phyloP scores from a whole-genome alignment of 2,888 invertebrate genomes.

The Meteorus cinctellus region DNA sequence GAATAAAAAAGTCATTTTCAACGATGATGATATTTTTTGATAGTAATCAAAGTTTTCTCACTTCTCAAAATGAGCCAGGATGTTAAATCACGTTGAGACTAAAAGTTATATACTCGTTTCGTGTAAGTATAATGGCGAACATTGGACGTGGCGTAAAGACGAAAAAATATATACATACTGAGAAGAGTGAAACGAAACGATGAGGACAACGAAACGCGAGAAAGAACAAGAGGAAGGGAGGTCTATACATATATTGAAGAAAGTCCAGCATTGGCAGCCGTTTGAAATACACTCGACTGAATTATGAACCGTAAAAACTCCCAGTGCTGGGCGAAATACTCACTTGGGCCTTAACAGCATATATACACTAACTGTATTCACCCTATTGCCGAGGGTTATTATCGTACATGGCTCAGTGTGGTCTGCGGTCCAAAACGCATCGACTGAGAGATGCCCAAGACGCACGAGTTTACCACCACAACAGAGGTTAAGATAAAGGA shows the following conservation, averaged over 20 bases:
- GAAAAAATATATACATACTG: neutral
- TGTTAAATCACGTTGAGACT: conserved; percentile 35
- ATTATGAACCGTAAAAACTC: conserved; percentile 73
- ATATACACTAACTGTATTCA: conserved; percentile 67
- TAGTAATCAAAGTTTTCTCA: conserved; percentile 47
- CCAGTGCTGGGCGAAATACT: conserved; percentile 47
- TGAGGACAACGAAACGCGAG: conserved; percentile 34
- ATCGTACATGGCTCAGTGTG: conserved; percentile 68
- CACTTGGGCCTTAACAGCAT: conserved; percentile 54
- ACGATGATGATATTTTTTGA: conserved; percentile 38
- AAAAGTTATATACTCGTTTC: conserved; percentile 36
- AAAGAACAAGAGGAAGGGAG: conserved; percentile 25
- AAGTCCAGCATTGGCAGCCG: conserved; percentile 68
- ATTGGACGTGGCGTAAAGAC: conserved; percentile 28
- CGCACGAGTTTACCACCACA: conserved; percentile 53
- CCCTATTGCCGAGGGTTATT: conserved; percentile 68
- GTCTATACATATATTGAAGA: conserved; percentile 22
- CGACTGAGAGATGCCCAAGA: conserved; percentile 54
- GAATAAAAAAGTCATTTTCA: neutral
- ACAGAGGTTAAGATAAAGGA: conserved; percentile 44
- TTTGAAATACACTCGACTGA: conserved; percentile 72
- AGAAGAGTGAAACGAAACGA: conserved; percentile 22
- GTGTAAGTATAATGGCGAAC: conserved; percentile 40
- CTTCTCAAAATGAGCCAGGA: conserved; percentile 28
- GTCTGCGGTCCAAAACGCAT: conserved; percentile 68